Evolutionary conservation across 2,113 vertebrate genomes (phyloP).

Genomic region (Melanocharis versteri): DNA sequence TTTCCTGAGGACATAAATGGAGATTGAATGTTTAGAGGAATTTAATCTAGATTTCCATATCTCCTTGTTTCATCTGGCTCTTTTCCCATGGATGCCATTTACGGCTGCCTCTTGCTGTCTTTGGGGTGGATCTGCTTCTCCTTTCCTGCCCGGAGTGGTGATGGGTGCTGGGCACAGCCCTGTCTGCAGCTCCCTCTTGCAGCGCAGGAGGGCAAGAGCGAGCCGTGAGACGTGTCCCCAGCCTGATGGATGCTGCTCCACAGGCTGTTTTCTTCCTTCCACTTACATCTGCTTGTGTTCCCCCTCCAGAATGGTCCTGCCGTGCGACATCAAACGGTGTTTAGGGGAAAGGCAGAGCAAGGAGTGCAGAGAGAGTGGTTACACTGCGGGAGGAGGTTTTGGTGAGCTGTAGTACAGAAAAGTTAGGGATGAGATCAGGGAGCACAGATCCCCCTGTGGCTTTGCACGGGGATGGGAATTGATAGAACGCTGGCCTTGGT

Average conservation of each 20-base stretch:
- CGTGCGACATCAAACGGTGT: neutral
- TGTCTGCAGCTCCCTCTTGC: slow-evolving; percentile 24
- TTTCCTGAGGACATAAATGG: neutral
- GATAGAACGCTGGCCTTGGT: neutral
- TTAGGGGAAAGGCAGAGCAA: neutral
- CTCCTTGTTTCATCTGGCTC: neutral
- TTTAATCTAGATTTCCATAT: neutral
- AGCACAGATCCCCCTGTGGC: neutral
- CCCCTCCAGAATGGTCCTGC: neutral
- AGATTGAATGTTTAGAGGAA: neutral
- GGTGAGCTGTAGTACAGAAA: neutral
- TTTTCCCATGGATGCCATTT: neutral
- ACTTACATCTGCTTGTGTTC: neutral
- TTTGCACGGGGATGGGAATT: accelerated
- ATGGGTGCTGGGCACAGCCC: neutral
- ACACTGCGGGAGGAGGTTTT: neutral
- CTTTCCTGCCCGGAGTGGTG: neutral
- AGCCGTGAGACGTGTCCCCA: neutral
- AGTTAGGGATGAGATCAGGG: neutral
- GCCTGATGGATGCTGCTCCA: neutral
- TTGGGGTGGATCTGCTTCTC: neutral
- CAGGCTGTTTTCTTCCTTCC: neutral
- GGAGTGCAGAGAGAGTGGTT: neutral
- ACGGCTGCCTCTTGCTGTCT: neutral
- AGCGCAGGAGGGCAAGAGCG: slow-evolving; percentile 58